Evolutionary conservation across 2,797 vertebrate species (phyloP).

Genomic region (Platalea minor): DNA sequence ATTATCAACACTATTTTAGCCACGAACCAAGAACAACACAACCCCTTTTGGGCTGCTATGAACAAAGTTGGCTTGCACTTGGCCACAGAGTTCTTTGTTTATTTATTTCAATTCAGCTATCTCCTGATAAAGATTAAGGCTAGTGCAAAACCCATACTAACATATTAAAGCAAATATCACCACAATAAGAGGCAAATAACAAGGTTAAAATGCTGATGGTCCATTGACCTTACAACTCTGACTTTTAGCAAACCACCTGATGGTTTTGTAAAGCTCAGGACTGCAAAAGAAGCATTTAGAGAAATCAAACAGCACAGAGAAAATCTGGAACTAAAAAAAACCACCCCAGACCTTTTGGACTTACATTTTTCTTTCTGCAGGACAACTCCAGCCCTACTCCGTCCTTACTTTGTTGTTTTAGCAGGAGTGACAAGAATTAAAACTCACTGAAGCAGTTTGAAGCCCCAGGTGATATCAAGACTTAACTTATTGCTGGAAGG

Average conservation of each 20-base stretch:
- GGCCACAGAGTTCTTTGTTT: neutral
- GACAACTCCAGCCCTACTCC: neutral
- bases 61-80: neutral
- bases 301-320: neutral
- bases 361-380: neutral
- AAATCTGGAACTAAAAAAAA: neutral
- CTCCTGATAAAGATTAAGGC: neutral
- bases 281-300: neutral
- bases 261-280: neutral
- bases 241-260: neutral
- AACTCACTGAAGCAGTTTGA: neutral
- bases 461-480: neutral
- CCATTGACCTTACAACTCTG: neutral
- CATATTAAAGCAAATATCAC: neutral
- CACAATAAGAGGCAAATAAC: neutral
- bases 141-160: neutral
- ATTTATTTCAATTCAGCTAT: neutral
- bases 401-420: neutral
- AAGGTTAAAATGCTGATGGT: neutral
- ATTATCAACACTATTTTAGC: neutral
- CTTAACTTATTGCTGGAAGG: neutral
- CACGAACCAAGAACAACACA: neutral
- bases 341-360: fast-evolving
- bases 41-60: fast-evolving
- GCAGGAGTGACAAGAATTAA: neutral